Base-by-base conservation (phyloP, 2,113 vertebrate genomes). In the Thalassoma bifasciatum region DNA sequence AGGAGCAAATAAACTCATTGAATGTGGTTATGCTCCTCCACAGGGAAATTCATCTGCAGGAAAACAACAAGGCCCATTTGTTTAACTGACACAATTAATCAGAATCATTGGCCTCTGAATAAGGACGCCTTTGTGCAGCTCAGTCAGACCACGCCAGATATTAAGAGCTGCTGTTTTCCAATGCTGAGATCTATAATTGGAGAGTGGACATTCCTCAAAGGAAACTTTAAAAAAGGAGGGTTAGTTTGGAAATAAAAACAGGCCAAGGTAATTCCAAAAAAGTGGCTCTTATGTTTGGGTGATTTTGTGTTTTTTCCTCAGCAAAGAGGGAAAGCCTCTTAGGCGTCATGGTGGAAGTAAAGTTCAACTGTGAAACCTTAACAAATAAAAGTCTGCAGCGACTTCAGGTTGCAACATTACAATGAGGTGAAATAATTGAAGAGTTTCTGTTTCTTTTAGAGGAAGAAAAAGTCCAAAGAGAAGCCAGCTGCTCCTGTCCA, bases 381-480 rank as follows among this genome's bases (percentile, higher is more conserved):
- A 30, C 30, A 21, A 49, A 56, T 21, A n/a, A 19, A 16, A 30
- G 9, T 50, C 23, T 59, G 42, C 53, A 34, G 42, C 58, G 1
- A 17, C 22, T 34, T 34, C 12, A 61, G 46, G 26, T 7, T 12
- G 40, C 26, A 30, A 30, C 30, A 30, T 30, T 30, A 30, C 30
- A 30, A 30, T 30, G 30, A 30, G 30, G 30, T 30, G 30, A 30
- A 30, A 30, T 30, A 49, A 44, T 0, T 22, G n/a, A 36, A 44
- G 1, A 1, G 4, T 10, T 17, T 0, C 0, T 88, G 34, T 81
- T 0, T 30, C 8, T 92, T 93, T 53, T 90, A 94, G 93, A 86
- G 79, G 78, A 93, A 91, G 87, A 94, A 92, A 71, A 94, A 85
- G 73, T 49, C 81, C 14, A 94, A 94, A 69, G 86, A 90, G 47